Evolutionary conservation across 2,797 vertebrate genomes (phyloP), one percentile per base, ranked within the genome.

Genomic region (Lateolabrax maculatus): DNA sequence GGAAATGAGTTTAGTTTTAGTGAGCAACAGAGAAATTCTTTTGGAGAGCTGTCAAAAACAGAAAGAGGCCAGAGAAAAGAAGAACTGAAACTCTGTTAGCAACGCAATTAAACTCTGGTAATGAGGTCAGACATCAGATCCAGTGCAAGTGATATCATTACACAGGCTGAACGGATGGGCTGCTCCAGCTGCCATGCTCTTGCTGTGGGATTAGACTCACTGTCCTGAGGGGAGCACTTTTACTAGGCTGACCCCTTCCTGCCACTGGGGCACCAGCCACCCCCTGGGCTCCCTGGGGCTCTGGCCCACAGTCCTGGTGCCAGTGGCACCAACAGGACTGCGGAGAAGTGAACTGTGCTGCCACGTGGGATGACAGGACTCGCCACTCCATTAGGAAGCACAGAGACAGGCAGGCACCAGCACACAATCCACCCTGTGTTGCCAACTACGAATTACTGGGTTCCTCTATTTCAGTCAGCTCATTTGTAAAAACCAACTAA

Each of bases 51-150:
- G 95, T 97, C 96, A 96, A 96, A 93, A 91, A 96, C 95, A 95
- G 95, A 96, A 95, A 96, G 96, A 95, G 95, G 95, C 93, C 95
- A 93, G 95, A 96, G 93, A 96, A 95, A 96, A 95, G 96, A 96
- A 96, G 95, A 96, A 96, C 96, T 95, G 96, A 97, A 97, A 96
- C 96, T 97, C 96, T 97, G 97, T 97, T 86, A 97, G 97, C 96
- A 96, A 97, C 97, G 95, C 97, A 99, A 98, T 98, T 99, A 98
- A 98, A 98, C 97, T 96, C 96, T 96, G 95, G 96, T 99, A 98
- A 99, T 98, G 97, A 99, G 97, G 98, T 99, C 97, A 97, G 95
- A 96, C 96, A 97, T 97, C 96, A 96, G 96, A 97, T 97, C 96
- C 95, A 96, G 96, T 97, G 97, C 96, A 97, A 98, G 96, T 96